Percentiles rank a stretch among this genome's conserved stretches.
phyloP scores from a whole-genome alignment of 2,888 invertebrate genomes.

The Lepidocyrtinus sp. region DNA sequence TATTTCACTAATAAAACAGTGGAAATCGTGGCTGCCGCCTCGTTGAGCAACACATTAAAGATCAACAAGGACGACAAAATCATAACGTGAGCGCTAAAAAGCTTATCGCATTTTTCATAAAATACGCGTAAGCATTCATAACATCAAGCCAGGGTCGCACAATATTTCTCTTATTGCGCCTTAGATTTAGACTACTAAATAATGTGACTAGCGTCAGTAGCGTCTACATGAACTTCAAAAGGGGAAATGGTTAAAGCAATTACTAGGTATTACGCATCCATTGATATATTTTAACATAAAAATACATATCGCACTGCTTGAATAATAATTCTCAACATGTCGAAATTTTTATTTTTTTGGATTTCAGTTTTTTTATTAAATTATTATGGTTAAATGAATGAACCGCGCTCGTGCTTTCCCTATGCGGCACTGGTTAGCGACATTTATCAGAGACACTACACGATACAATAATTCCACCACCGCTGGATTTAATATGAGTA shows the following conservation, averaged over 20 bases:
- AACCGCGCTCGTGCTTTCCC: not conserved
- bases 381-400: not conserved
- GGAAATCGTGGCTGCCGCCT: not conserved
- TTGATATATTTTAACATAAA: too few relatives aligned
- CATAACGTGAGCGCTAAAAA: not conserved
- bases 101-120: not conserved
- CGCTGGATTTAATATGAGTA: conserved; percentile 39
- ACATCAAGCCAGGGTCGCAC: too few relatives aligned
- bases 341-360: too few relatives aligned
- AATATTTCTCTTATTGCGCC: too few relatives aligned
- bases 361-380: not conserved
- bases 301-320: too few relatives aligned
- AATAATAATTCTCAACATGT: too few relatives aligned
- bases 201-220: too few relatives aligned
- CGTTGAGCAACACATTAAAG: not conserved
- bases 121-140: too few relatives aligned
- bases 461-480: not conserved
- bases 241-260: too few relatives aligned
- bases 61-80: not conserved
- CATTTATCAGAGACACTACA: conserved; percentile 31
- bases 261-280: too few relatives aligned
- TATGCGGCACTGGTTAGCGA: conserved; percentile 38
- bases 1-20: not conserved
- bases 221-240: too few relatives aligned
- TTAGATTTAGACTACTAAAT: too few relatives aligned